Base-by-base conservation (phyloP, 2,888 invertebrate species). In the Volucella inflata region DNA sequence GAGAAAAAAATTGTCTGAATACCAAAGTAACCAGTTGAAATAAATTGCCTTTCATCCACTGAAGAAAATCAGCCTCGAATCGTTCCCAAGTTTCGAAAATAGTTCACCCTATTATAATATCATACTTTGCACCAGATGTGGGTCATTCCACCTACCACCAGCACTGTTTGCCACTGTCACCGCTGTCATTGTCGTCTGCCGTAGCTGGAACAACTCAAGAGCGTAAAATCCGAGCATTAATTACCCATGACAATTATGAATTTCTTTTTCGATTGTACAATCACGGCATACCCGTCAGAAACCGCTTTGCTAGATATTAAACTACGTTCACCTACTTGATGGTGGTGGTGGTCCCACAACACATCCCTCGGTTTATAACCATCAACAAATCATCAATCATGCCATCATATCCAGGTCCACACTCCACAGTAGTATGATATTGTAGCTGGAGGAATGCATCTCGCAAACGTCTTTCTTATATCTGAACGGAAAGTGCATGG, bases 231-330 rank as follows among this genome's bases (percentile, higher is more conserved):
- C 85, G 16, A 71, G 14, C 67, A 67, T 76, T 64, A 85, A 85
- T 85, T 85, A 85, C 51, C 71, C 81, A 60, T 76, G 85, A 81
- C 81, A 85, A 85, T 85, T 85, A 85, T 81, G 81, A 85, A 81
- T 80, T 60, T 80, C 51, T 84, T 60, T 36, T 57, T 71, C 68
- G 79, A 84, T 75, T 81, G 64, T 42, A 71, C 68, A 68, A 30
- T 67, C 53, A 51, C 48, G 71, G 53, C 65, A 65, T 30, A 57
- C 62, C 42, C 67, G 60, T 14, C n/a, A 11, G 10, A 17, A 16
- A 50, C 36, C 50, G 42, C 50, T 76, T 59, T 12, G 50, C 50
- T 50, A 67, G 40, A 71, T 70, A 80, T 85, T 85, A 67, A 80
- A 76, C 76, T 67, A 17, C 50, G 65, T 76, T 76, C 85, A 76